Percentiles rank a stretch among this genome's conserved stretches.
phyloP scores from a whole-genome alignment of 2,113 vertebrate species.

The Harpagus bidentatus region DNA sequence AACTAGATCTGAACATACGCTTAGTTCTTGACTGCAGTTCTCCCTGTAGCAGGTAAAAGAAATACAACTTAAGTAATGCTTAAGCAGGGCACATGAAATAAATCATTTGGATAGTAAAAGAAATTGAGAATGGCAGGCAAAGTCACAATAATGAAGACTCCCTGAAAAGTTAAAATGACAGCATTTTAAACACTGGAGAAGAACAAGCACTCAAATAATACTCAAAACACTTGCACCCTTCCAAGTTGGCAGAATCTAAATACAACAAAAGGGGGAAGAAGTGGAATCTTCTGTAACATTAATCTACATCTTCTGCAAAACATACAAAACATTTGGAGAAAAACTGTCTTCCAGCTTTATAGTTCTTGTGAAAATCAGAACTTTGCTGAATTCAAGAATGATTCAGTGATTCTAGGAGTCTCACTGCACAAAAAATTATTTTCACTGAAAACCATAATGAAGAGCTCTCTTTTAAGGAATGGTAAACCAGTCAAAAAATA shows the following conservation, averaged over 20 bases:
- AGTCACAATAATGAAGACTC: neutral
- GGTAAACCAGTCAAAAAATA: neutral
- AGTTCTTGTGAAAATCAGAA: neutral
- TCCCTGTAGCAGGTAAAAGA: slow-evolving; percentile 70
- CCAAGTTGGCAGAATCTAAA: neutral
- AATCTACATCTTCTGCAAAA: neutral
- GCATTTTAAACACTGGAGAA: neutral
- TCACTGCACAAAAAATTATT: neutral
- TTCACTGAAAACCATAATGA: neutral
- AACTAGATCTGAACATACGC: slow-evolving; percentile 68
- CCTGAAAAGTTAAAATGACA: neutral
- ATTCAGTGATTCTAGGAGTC: neutral
- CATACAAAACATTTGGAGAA: neutral
- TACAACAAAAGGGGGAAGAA: neutral
- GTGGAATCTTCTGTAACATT: neutral
- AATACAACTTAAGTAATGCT: neutral
- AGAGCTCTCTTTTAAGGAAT: neutral
- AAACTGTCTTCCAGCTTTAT: neutral
- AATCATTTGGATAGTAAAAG: neutral
- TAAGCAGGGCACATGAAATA: neutral
- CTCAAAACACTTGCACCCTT: neutral
- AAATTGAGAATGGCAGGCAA: neutral
- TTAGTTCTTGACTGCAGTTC: slow-evolving; percentile 56
- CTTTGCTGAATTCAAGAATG: neutral
- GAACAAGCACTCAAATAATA: neutral